Conservation (phyloP, 2,797 vertebrate species). For the Pseudomugil gertrudae region DNA sequence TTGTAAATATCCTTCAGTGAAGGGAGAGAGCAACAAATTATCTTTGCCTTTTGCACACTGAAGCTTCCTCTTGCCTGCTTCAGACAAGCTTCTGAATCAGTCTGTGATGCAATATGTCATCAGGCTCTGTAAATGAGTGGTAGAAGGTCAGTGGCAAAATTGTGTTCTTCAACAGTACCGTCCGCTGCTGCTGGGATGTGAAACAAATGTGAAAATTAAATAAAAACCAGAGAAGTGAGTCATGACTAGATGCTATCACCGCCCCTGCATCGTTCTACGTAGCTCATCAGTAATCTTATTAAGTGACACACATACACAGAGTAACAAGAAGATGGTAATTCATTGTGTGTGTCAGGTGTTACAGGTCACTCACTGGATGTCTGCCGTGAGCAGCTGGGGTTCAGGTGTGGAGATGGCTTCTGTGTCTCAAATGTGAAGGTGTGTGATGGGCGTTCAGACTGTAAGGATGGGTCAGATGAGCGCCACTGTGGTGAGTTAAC, state of each 20-base stretch:
- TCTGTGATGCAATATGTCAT: too few relatives aligned
- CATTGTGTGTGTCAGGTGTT: slow-evolving; percentile 18
- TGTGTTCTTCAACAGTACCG: too few relatives aligned
- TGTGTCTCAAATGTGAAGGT: slow-evolving; percentile 66
- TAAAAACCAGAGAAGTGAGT: background rate
- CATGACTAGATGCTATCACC: background rate
- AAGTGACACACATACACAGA: background rate
- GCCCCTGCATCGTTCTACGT: background rate
- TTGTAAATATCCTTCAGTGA: too few relatives aligned
- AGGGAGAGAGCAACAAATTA: too few relatives aligned
- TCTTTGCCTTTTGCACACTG: too few relatives aligned
- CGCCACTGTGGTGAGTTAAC: slow-evolving; percentile 75
- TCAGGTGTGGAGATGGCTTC: slow-evolving; percentile 69
- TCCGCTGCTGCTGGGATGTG: too few relatives aligned
- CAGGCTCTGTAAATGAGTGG: too few relatives aligned
- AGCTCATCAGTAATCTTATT: background rate
- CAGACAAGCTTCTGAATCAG: too few relatives aligned
- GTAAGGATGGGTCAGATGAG: slow-evolving; percentile 82
- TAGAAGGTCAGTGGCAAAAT: too few relatives aligned
- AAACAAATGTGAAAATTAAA: background rate
- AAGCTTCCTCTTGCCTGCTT: too few relatives aligned
- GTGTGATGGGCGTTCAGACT: slow-evolving; percentile 82
- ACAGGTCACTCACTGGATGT: slow-evolving; percentile 21
- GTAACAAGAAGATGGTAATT: background rate
- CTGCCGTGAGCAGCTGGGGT: slow-evolving; percentile 53